phyloP scores from a whole-genome alignment of 2,888 invertebrate genomes.

The Drosophila vallismaia region DNA sequence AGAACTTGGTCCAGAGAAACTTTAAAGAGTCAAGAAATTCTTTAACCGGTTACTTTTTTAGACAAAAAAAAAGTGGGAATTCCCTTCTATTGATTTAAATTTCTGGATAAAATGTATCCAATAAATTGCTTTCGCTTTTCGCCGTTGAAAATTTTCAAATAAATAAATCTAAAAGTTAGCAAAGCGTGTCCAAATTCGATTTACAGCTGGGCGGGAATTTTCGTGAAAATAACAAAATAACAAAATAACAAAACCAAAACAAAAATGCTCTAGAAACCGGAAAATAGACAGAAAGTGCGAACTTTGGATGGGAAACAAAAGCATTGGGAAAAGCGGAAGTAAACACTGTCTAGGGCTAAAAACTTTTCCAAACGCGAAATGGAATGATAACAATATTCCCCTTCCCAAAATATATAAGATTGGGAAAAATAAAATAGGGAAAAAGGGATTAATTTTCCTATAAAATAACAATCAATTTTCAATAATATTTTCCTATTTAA shows the following conservation, averaged over 20 bases:
- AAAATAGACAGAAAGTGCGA: slow-evolving; percentile 14
- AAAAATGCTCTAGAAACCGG: background rate
- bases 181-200: slow-evolving; percentile 74
- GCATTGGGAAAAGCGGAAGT: slow-evolving; percentile 9
- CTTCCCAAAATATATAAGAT: too few species aligned
- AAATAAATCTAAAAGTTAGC: slow-evolving; percentile 75
- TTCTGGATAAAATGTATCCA: slow-evolving; percentile 21
- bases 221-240: background rate
- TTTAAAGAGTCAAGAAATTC: background rate
- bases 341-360: slow-evolving; percentile 12
- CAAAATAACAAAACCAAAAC: slow-evolving; percentile 19
- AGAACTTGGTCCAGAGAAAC: slow-evolving; percentile 4
- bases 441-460: background rate
- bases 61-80: slow-evolving; percentile 6
- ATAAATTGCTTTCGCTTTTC: slow-evolving; percentile 60
- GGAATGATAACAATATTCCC: slow-evolving; percentile 24
- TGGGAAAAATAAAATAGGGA: background rate
- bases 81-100: background rate
- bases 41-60: too few species aligned
- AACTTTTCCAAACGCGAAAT: slow-evolving; percentile 21
- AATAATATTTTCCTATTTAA: too few species aligned
- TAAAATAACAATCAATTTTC: too few species aligned
- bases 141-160: slow-evolving; percentile 61
- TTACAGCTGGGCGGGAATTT: slow-evolving; percentile 51
- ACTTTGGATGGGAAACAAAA: slow-evolving; percentile 18